phyloP scores from a whole-genome alignment of 1,140 invertebrate genomes.

The Sitophilus oryzae region DNA sequence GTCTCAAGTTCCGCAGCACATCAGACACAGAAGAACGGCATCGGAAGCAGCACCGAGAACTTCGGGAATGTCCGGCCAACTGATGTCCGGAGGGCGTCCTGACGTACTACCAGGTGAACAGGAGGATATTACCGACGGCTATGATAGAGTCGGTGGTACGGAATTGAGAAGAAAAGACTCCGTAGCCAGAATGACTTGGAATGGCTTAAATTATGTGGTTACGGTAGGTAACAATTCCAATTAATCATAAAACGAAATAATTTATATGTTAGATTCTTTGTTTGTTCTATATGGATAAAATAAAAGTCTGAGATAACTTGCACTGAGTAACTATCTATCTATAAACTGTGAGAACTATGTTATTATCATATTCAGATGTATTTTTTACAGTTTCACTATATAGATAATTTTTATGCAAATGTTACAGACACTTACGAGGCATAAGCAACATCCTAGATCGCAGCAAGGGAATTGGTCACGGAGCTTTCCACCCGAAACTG shows the following conservation, averaged over 20 bases:
- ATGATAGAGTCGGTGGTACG: slow-evolving; percentile 46
- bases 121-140: slow-evolving; percentile 51
- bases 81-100: slow-evolving; percentile 33
- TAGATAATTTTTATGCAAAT: too few species aligned
- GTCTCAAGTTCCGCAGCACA: slow-evolving; percentile 3
- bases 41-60: slow-evolving; percentile 26
- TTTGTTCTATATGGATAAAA: too few species aligned
- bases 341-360: not conserved
- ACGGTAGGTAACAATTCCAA: too few species aligned
- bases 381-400: not conserved
- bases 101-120: slow-evolving; percentile 39
- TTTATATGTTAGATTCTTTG: too few species aligned
- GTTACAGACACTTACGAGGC: slow-evolving; percentile 49
- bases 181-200: slow-evolving; percentile 54
- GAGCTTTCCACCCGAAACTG: slow-evolving; percentile 49
- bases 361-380: not conserved
- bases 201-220: slow-evolving; percentile 56
- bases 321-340: too few species aligned
- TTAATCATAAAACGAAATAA: too few species aligned
- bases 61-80: slow-evolving; percentile 22
- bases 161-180: slow-evolving; percentile 49
- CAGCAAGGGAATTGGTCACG: slow-evolving; percentile 50
- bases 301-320: too few species aligned
- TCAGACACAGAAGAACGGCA: slow-evolving; percentile 18
- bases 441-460: slow-evolving; percentile 43